Percentiles rank a stretch among this genome's conserved stretches.
Evolutionary conservation across 2,797 vertebrate species (phyloP).

Genomic region (Podargus strigoides): DNA sequence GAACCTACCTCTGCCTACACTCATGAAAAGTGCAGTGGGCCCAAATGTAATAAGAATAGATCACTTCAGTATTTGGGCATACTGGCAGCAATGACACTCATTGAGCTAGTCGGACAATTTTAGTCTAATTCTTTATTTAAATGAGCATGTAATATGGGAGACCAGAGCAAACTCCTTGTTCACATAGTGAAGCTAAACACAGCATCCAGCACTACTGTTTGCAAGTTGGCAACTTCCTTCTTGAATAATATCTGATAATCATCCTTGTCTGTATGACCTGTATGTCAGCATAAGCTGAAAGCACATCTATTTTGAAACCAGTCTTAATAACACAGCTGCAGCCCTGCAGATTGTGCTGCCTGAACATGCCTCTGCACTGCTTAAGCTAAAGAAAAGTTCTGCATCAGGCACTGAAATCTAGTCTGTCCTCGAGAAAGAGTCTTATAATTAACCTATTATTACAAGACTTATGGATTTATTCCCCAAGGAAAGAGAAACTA

Average conservation of each 20-base stretch:
- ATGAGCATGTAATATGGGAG: neutral
- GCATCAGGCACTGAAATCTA: neutral
- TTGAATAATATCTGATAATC: slow-evolving; percentile 3
- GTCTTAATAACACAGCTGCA: neutral
- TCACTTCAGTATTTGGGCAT: neutral
- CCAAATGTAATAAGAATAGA: neutral
- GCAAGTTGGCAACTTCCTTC: neutral
- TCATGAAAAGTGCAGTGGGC: neutral
- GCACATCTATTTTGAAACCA: slow-evolving; percentile 1
- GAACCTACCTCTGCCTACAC: neutral
- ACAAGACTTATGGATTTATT: neutral
- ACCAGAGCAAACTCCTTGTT: neutral
- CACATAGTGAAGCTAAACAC: neutral
- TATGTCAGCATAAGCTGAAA: neutral
- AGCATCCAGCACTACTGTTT: neutral
- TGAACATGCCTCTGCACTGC: neutral
- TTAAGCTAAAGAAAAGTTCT: neutral
- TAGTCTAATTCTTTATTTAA: neutral
- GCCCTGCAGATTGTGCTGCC: neutral
- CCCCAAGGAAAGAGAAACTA: neutral
- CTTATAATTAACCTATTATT: slow-evolving; percentile 5
- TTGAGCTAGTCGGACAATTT: neutral
- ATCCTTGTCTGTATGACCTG: neutral
- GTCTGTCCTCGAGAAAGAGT: neutral
- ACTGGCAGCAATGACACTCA: neutral